Base-by-base conservation (phyloP, 2,113 vertebrate species). In the Pedionomus torquatus region DNA sequence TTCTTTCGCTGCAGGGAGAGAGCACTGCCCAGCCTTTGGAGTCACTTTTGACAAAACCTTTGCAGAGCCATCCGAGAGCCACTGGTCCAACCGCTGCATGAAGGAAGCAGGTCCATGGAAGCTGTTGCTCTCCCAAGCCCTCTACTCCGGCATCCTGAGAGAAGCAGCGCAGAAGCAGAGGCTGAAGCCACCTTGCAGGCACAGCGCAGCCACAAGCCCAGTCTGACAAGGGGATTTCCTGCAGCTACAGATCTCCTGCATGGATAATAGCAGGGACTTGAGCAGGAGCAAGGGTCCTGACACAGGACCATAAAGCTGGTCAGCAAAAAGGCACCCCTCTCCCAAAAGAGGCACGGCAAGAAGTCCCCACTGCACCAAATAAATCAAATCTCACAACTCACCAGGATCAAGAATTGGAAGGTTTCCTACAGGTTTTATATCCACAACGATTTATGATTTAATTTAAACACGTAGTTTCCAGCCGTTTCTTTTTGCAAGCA, bases 391-490 rank as follows among this genome's bases (percentile, higher is more conserved):
- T 87, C 72, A 37, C 60, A 54, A 43, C 86, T 87, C 57, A 85
- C 54, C 33, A 44, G 14, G 26, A 83, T 70, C 51, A 55, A 65
- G 80, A 94, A 87, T 30, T 39, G 13, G 37, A 89, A 37, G 48
- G 5, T 46, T 96, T 97, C 44, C 60, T 90, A 49, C 52, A 31
- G 79, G 77, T 83, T 95, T 94, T 86, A 65, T 85, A 91, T 58
- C 52, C 52, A 24, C 68, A 37, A 69, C 55, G 11, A 97, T 94
- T 96, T 95, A 94, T 72, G 71, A 82, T 95, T 95, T 96, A 87
- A 95, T 97, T 95, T 95, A 93, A 90, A 49, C 82, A 55, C 5
- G 18, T 37, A 61, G 70, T 95, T 94, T 89, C 91, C 93, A 94
- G 91, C 64, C 26, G 7, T 90, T 96, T 95, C 74, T 71, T 95